Evolutionary conservation across 2,113 vertebrate species (phyloP).

Genomic region (Myotis brandtii): DNA sequence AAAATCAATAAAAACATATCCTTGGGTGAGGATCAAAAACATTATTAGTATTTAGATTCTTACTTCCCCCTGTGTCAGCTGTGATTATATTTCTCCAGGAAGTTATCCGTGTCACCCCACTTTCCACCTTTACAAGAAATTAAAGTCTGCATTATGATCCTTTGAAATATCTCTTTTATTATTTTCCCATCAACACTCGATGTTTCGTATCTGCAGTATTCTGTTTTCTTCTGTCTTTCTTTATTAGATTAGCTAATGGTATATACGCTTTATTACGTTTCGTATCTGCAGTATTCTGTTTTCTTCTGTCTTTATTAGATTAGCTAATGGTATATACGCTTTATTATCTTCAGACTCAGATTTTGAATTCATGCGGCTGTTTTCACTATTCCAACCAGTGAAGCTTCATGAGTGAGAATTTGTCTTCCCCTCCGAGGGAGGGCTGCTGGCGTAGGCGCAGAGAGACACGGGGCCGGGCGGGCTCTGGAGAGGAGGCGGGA

Average conservation of each 20-base stretch:
- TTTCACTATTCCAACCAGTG: not conserved
- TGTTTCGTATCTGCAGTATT: not conserved
- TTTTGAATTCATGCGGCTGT: constrained; percentile 7
- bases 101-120: not conserved
- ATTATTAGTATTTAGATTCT: constrained; percentile 24
- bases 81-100: constrained; percentile 7
- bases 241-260: not conserved
- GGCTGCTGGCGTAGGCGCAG: not conserved
- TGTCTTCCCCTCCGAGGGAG: not conserved
- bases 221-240: constrained; percentile 16
- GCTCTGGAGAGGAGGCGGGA: not conserved
- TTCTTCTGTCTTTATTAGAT: constrained; percentile 9
- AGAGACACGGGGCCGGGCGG: not conserved
- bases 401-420: not conserved
- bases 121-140: not conserved
- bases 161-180: constrained; percentile 16
- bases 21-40: not conserved
- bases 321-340: not conserved
- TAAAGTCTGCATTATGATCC: not conserved
- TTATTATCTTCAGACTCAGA: not conserved
- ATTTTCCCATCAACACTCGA: not conserved
- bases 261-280: not conserved
- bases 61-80: constrained; percentile 8
- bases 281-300: not conserved
- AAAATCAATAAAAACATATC: not conserved